A percentile compares a stretch with the other conserved stretches of the same genome.
These are phyloP conservation scores for Canis aureus DNA, from an alignment of 2,113 vertebrate genomes.

Conservation along the genomic window DNA sequence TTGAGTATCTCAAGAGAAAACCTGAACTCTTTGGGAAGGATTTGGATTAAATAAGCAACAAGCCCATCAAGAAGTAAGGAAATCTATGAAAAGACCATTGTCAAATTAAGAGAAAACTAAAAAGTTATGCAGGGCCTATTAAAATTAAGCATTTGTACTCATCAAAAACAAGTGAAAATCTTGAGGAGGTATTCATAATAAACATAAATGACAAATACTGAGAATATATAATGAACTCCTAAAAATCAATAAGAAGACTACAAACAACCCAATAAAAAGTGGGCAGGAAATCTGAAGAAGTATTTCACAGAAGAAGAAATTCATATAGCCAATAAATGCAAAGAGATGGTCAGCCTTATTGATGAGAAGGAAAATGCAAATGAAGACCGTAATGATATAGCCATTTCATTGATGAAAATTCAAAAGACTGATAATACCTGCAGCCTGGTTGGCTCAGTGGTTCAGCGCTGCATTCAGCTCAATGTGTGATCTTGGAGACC, in stretches of 20 bases:
- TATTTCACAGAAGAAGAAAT: slow-evolving; percentile 14
- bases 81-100: not conserved
- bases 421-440: not conserved
- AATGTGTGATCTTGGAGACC: too few relatives aligned
- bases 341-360: not conserved
- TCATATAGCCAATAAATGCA: not conserved
- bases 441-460: too few relatives aligned
- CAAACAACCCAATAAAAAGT: not conserved
- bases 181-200: slow-evolving; percentile 4
- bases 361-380: not conserved
- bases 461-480: too few relatives aligned
- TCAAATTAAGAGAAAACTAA: not conserved
- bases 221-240: slow-evolving; percentile 26
- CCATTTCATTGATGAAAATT: not conserved
- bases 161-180: not conserved
- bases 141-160: slow-evolving; percentile 7
- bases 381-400: not conserved
- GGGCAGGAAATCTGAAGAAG: not conserved
- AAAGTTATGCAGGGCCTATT: not conserved
- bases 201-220: not conserved
- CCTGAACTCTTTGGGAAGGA: not conserved
- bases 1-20: slow-evolving; percentile 16
- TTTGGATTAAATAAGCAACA: slow-evolving; percentile 16
- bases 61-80: not conserved
- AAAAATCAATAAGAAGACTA: not conserved